Conservation (phyloP, 2,797 vertebrate genomes). For the Erpetoichthys calabaricus region DNA sequence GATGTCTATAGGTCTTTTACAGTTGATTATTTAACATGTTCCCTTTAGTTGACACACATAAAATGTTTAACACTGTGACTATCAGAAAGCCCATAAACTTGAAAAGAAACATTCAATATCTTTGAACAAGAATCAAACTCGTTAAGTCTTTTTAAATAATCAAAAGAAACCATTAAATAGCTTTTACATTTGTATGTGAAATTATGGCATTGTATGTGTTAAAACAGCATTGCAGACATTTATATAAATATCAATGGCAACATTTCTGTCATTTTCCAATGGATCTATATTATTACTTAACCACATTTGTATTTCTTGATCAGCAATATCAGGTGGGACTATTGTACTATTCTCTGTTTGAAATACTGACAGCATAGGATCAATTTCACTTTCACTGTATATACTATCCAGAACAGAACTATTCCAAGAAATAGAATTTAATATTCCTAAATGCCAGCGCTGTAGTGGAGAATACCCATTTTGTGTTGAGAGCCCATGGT, state of each 20-base stretch:
- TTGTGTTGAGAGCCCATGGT: constrained; percentile 16
- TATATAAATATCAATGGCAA: constrained; percentile 12
- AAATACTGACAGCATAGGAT: constrained; percentile 6
- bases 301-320: constrained; percentile 11
- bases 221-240: constrained; percentile 4
- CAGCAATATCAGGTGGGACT: constrained; percentile 9
- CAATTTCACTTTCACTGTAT: constrained; percentile 4
- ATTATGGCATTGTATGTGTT: not conserved
- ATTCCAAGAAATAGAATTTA: not conserved
- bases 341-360: constrained; percentile 14
- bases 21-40: no score
- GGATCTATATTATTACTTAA: constrained; percentile 9
- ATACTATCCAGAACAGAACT: not conserved
- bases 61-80: not conserved
- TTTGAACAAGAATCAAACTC: not conserved
- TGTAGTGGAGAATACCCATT: constrained; percentile 7
- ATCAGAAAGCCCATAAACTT: not conserved
- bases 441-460: constrained; percentile 13
- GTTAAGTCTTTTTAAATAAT: not conserved
- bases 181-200: no score
- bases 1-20: no score
- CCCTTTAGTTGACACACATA: not conserved
- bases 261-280: constrained; percentile 12
- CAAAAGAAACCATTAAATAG: no score
- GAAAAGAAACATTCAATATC: constrained; percentile 1